Evolutionary conservation across 2,888 invertebrate genomes (phyloP).

Genomic region (Caenorhabditis virilis): DNA sequence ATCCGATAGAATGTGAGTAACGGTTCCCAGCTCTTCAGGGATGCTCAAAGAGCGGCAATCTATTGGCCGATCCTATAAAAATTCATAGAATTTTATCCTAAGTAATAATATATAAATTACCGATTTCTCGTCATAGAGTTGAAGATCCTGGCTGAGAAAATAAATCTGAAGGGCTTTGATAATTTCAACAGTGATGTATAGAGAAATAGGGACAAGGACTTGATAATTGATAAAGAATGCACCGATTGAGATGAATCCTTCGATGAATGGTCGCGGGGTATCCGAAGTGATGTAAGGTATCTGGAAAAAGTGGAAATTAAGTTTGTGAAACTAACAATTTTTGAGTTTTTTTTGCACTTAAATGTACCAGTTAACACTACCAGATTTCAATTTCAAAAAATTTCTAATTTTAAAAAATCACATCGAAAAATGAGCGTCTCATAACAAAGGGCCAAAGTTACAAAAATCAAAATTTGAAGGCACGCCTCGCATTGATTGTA

Average conservation of each 20-base stretch:
- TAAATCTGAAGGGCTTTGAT: conserved; percentile 93
- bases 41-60: conserved; percentile 82
- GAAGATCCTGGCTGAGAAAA: conserved; percentile 87
- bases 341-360: neutral
- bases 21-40: conserved; percentile 79
- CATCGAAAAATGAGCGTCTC: no score
- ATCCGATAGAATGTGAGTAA: conserved; percentile 61
- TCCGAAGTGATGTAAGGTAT: conserved; percentile 30
- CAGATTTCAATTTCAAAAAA: no score
- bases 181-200: conserved; percentile 95
- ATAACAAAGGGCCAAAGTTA: no score
- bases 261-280: conserved; percentile 30
- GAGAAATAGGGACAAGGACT: conserved; percentile 87
- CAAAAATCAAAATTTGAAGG: no score
- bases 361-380: no score
- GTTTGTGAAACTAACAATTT: no score
- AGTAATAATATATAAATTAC: no score
- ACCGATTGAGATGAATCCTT: conserved; percentile 45
- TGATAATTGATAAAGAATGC: conserved; percentile 57
- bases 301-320: no score
- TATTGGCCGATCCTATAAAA: conserved; percentile 77
- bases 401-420: no score
- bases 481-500: no score
- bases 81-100: no score
- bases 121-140: conserved; percentile 81